phyloP scores from a whole-genome alignment of 1,140 invertebrate species.

The Neuroterus valhalla region DNA sequence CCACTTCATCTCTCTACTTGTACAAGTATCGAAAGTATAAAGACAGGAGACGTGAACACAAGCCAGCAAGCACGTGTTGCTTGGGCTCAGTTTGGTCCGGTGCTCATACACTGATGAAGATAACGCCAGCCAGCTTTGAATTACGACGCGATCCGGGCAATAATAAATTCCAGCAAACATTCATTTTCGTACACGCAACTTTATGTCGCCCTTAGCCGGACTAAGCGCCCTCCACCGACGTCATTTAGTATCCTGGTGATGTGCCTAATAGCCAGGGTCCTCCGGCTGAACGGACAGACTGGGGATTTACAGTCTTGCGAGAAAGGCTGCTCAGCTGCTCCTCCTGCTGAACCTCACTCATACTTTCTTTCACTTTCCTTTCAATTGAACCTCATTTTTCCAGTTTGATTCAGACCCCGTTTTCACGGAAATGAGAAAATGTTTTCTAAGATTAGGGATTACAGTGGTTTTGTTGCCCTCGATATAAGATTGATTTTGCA shows the following conservation, averaged over 20 bases:
- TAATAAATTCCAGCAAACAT: conserved; percentile 75
- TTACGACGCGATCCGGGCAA: conserved; percentile 69
- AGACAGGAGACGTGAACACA: conserved; percentile 38
- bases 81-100: conserved; percentile 31
- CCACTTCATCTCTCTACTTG: conserved; percentile 24
- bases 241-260: conserved; percentile 73
- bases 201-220: conserved; percentile 73
- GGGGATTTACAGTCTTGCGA: conserved; percentile 61
- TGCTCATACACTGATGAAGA: conserved; percentile 69
- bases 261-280: conserved; percentile 66
- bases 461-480: no score
- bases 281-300: conserved; percentile 59
- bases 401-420: no score
- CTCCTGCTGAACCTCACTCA: conserved; percentile 7
- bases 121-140: conserved; percentile 73
- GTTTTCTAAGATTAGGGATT: no score
- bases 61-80: conserved; percentile 49
- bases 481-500: no score
- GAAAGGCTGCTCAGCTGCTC: conserved; percentile 22
- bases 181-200: conserved; percentile 75
- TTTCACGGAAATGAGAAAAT: no score
- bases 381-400: not conserved
- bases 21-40: conserved; percentile 35
- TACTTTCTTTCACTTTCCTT: not conserved
- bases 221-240: conserved; percentile 69